phyloP scores from a whole-genome alignment of 2,888 invertebrate genomes.

The Melinaea menophilus region DNA sequence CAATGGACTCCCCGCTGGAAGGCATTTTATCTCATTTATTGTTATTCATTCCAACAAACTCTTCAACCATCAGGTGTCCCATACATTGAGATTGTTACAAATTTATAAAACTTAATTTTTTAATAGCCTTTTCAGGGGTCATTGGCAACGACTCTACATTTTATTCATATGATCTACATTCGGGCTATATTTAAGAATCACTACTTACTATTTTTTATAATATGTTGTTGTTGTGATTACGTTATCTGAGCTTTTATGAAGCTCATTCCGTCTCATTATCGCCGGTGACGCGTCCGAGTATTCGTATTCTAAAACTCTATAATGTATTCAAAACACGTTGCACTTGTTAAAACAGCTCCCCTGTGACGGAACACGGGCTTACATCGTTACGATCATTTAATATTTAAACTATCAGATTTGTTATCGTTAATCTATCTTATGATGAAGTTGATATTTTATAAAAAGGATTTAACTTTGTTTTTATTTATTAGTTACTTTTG shows the following conservation, averaged over 20 bases:
- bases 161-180: slow-evolving; percentile 7
- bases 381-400: slow-evolving; percentile 38
- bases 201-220: slow-evolving; percentile 38
- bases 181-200: slow-evolving; percentile 11
- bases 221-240: slow-evolving; percentile 36
- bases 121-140: background rate
- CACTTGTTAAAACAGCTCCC: slow-evolving; percentile 62
- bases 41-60: slow-evolving; percentile 47
- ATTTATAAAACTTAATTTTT: slow-evolving; percentile 3
- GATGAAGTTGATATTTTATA: background rate
- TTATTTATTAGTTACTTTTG: no score
- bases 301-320: slow-evolving; percentile 51
- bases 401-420: slow-evolving; percentile 15
- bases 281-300: slow-evolving; percentile 49
- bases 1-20: slow-evolving; percentile 68
- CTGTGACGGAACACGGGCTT: slow-evolving; percentile 50
- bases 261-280: slow-evolving; percentile 59
- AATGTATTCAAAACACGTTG: slow-evolving; percentile 59
- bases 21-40: slow-evolving; percentile 68
- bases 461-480: no score
- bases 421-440: background rate
- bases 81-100: slow-evolving; percentile 17
- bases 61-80: slow-evolving; percentile 64
- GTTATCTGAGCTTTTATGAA: slow-evolving; percentile 36
- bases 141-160: background rate